Conservation (phyloP, 1,140 invertebrate genomes). For the Bombus waltoni region DNA sequence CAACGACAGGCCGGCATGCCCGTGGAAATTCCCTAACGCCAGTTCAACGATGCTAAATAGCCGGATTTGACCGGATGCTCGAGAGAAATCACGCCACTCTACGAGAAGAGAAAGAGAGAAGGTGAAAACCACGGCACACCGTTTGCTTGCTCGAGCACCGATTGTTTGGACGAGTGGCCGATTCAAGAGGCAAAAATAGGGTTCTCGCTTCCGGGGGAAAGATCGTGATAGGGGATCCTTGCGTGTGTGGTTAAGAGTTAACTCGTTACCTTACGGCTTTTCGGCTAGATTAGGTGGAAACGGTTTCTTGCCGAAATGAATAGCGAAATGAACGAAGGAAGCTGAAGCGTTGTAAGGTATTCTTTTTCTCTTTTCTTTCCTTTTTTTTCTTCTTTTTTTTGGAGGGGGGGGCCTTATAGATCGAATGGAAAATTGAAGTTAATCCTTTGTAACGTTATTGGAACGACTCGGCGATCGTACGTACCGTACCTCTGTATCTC, state of each 20-base stretch:
- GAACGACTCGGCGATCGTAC: no score
- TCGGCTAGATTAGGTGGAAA: not conserved
- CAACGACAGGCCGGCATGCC: not conserved
- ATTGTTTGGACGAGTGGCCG: slow-evolving; percentile 19
- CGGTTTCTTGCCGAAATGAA: not conserved
- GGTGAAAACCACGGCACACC: not conserved
- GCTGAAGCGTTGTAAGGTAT: not conserved
- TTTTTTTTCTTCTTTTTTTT: not conserved
- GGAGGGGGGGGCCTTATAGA: no score
- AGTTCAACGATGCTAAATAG: not conserved
- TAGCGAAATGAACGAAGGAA: accelerated
- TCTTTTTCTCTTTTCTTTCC: no score
- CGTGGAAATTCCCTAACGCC: slow-evolving; percentile 9
- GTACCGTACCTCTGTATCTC: no score
- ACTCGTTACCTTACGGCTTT: not conserved
- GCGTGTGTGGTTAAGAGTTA: not conserved
- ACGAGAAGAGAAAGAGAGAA: not conserved
- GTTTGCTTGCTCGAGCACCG: slow-evolving; percentile 6
- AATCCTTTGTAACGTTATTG: not conserved
- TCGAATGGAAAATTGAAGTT: not conserved
- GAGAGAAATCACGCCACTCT: slow-evolving; percentile 12
- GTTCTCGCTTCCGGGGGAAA: not conserved
- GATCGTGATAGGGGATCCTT: not conserved
- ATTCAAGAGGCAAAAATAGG: slow-evolving; percentile 23
- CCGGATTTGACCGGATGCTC: slow-evolving; percentile 18